Conservation (phyloP, 1,140 invertebrate genomes). For the Acyrthosiphon pisum region DNA sequence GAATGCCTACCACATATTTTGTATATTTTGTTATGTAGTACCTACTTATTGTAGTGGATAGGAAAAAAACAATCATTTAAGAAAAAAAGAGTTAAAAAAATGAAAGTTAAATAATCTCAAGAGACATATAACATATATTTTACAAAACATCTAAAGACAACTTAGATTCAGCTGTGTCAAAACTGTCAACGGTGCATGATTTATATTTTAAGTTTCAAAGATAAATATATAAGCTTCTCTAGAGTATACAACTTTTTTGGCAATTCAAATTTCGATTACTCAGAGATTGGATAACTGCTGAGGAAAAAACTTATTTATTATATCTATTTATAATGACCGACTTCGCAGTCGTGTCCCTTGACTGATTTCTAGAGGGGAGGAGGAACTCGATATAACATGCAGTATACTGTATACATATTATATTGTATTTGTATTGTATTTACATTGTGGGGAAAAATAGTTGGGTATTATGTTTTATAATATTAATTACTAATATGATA, state of each 20-base stretch:
- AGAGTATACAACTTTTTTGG: conserved; percentile 14
- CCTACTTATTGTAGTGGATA: background rate
- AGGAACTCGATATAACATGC: background rate
- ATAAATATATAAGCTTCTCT: conserved; percentile 17
- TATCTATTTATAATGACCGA: background rate
- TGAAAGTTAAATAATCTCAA: background rate
- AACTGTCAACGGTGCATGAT: conserved; percentile 40
- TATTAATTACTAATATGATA: too few species aligned
- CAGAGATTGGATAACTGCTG: background rate
- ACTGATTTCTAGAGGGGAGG: background rate
- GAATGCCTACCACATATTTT: background rate
- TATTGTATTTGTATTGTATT: background rate
- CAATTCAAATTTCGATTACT: conserved; percentile 40
- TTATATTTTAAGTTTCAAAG: conserved; percentile 36
- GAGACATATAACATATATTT: background rate
- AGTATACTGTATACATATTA: background rate
- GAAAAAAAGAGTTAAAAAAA: background rate
- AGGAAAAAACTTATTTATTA: background rate
- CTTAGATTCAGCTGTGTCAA: background rate
- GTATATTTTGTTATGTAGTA: background rate
- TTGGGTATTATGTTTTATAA: background rate
- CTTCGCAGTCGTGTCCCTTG: background rate
- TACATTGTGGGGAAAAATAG: background rate
- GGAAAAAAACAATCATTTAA: background rate
- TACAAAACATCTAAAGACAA: background rate